Percentiles rank a stretch among this genome's conserved stretches.
Conservation (phyloP, 2,113 vertebrate species). For the Cheirogaleus medius region DNA sequence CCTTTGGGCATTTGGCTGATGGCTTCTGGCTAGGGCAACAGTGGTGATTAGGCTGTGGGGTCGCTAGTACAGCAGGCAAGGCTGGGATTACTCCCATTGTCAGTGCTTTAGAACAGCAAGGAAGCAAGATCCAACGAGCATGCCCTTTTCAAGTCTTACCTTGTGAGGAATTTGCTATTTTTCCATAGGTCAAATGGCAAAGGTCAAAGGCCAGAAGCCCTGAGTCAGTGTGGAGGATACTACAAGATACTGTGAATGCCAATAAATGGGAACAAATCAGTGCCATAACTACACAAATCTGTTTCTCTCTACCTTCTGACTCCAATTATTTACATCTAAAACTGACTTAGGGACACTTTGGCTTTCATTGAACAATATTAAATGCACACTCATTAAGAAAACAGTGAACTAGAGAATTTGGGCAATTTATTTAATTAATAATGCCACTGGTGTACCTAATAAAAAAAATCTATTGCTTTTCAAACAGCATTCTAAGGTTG, state of each 20-base stretch:
- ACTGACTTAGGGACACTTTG: neutral
- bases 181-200: neutral
- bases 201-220: neutral
- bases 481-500: neutral
- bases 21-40: neutral
- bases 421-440: constrained; percentile 21
- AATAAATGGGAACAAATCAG: neutral
- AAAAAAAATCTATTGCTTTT: neutral
- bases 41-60: neutral
- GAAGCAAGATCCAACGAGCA: neutral
- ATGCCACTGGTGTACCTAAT: neutral
- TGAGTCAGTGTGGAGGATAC: neutral
- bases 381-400: neutral
- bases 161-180: neutral
- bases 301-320: neutral
- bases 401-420: neutral
- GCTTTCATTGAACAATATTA: too few species aligned
- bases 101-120: neutral
- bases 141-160: neutral
- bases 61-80: neutral
- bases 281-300: neutral
- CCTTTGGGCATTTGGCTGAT: neutral
- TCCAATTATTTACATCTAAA: neutral
- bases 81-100: neutral
- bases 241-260: neutral